Evolutionary conservation across 2,113 vertebrate species (phyloP).

Genomic region (Corapipo altera): DNA sequence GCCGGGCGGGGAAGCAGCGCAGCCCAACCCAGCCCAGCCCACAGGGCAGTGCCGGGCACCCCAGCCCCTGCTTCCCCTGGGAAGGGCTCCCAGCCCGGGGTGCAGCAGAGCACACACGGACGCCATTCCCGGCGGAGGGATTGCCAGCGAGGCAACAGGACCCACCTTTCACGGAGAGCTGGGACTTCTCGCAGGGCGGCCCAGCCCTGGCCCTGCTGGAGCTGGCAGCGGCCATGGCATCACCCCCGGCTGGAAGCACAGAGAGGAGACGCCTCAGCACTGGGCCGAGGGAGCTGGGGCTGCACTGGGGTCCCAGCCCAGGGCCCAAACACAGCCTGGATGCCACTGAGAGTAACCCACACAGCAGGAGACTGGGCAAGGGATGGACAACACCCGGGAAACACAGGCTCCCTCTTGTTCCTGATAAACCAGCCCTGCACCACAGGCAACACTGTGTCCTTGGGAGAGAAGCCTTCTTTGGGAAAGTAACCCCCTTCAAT

Average conservation of each 20-base stretch:
- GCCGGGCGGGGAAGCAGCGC: accelerated
- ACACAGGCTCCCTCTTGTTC: not conserved
- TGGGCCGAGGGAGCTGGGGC: accelerated
- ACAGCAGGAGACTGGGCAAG: accelerated
- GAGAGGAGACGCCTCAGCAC: not conserved
- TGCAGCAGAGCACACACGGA: accelerated
- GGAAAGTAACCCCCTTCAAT: not conserved
- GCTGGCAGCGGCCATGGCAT: constrained; percentile 91
- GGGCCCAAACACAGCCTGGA: accelerated
- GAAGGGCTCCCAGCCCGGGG: not conserved
- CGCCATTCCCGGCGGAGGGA: accelerated
- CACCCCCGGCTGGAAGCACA: constrained; percentile 78
- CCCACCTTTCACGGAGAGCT: constrained; percentile 90
- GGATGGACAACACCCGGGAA: accelerated
- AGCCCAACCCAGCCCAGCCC: not conserved
- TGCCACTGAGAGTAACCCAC: accelerated
- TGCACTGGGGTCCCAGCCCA: not conserved
- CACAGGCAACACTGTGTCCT: accelerated
- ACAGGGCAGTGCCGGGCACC: accelerated
- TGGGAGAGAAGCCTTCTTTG: not conserved
- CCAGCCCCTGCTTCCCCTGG: not conserved
- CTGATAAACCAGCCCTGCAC: not conserved
- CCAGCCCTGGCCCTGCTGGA: constrained; percentile 80
- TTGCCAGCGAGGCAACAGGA: accelerated
- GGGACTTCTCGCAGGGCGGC: constrained; percentile 84